Base-by-base conservation (phyloP, 2,113 vertebrate genomes). In the Pluvianellus socialis region DNA sequence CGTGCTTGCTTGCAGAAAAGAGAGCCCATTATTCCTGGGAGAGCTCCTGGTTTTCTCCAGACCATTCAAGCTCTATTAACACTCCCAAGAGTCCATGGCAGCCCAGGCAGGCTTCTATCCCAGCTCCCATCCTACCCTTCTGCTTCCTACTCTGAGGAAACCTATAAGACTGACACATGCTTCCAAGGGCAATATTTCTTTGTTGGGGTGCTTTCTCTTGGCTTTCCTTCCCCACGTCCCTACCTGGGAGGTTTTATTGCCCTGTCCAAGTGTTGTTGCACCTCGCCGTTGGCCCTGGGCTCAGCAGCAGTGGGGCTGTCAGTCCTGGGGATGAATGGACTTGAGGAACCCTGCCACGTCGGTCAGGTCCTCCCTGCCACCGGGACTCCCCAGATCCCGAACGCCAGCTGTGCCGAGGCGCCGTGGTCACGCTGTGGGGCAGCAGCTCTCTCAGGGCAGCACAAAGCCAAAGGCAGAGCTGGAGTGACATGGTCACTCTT, bases 381-480 rank as follows among this genome's bases (percentile, higher is more conserved):
- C 9, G 7, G 79, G 12, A 24, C 47, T 45, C 13, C 19, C 27
- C 47, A 63, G 24, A 27, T 33, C 56, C 76, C 2, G 2, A 18
- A 40, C 1, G 0, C 7, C 38, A 61, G 40, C 45, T 66, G 19
- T 2, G 6, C 49, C 0, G 1, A 58, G 45, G 35, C 47, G 56
- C 28, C 28, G 52, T 72, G 71, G 6, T 30, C 35, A 1, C 0
- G 0, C 47, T 26, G 21, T 32, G 73, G 53, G 61, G 27, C 2
- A 2, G 52, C 63, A 81, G 27, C 68, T 73, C 33, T 55, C 50
- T 7, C 33, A 53, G 45, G 47, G 15, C 18, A 63, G 42, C 7
- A 2, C 22, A 3, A 42, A 63, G 87, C n/a, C 50, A 61, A 83
- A 94, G 53, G 42, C 44, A 56, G 47, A 92, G 63, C 53, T 32